Evolutionary conservation across 2,113 vertebrate genomes (phyloP).

Genomic region (Phainopepla nitens): DNA sequence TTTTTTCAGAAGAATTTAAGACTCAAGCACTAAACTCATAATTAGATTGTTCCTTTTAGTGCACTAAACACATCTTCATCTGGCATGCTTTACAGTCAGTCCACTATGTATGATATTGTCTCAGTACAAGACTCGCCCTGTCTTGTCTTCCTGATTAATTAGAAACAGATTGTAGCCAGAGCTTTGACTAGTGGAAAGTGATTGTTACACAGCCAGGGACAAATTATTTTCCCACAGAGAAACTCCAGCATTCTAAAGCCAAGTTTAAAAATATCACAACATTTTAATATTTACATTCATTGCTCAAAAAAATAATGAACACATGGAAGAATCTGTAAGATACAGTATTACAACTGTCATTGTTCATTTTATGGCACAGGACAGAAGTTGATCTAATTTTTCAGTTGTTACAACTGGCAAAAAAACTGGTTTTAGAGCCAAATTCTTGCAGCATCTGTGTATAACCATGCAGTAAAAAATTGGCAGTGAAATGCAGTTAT

Average conservation of each 20-base stretch:
- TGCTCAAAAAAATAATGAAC: not conserved
- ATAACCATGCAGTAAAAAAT: not conserved
- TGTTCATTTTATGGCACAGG: conserved; percentile 30
- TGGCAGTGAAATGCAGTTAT: not conserved
- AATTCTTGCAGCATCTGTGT: conserved; percentile 12
- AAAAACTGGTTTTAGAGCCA: not conserved
- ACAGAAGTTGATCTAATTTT: conserved; percentile 48
- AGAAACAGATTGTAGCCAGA: conserved; percentile 61
- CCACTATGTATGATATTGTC: conserved; percentile 9
- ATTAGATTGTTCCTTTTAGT: conserved; percentile 1
- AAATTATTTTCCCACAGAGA: conserved; percentile 67
- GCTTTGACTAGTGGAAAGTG: conserved; percentile 57
- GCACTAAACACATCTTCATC: not conserved
- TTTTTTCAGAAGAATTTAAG: not conserved
- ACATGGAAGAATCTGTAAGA: conserved; percentile 34
- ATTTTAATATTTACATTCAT: conserved; percentile 56
- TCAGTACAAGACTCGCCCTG: not conserved
- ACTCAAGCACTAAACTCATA: not conserved
- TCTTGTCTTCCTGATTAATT: conserved; percentile 67
- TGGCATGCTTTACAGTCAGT: not conserved
- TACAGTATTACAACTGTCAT: not conserved
- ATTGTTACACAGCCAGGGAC: conserved; percentile 60
- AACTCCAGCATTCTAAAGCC: conserved; percentile 34
- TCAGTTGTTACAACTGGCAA: conserved; percentile 38
- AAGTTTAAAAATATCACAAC: conserved; percentile 58